Base-by-base conservation (phyloP, 37 sponge, comb jelly and placozoan species). In the Petrosia ficiformis region DNA sequence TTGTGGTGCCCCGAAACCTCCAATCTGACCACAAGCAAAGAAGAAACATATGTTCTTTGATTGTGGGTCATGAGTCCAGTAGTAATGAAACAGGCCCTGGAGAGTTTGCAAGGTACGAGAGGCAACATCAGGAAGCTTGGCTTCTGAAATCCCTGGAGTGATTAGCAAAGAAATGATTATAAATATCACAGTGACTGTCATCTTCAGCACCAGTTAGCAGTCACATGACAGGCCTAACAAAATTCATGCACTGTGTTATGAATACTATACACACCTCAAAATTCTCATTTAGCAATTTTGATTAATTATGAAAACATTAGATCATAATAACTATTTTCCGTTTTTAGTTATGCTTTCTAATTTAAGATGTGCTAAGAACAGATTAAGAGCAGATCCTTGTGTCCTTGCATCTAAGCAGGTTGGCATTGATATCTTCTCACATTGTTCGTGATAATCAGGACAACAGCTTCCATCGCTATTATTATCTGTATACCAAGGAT, bases 381-480 rank as follows among this genome's bases (percentile, higher is more conserved):
- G 74, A 28, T 73, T 71, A 10, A 81, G 57, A 31, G 82, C 82
- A 30, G 70, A 71, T 5, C 72, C 71, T 57, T 81, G 82, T 14
- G 73, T 60, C 34, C 82, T 71, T 4, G 75, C 73, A 64, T 81
- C 82, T n/a, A 81, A 29, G 31, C 82, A 81, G 5, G 71, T 31
- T 22, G 73, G 82, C 41, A 71, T 71, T 2, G 2, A 1, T 22
- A 31, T 29, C 19, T 42, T 21, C 2, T 37, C 24, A 39, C 82
- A 81, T 39, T 73, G 65, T 28, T 61, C 48, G 6, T 26, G 24
- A 36, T 81, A 81, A 36, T 81, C 82, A 44, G 82, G 26, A 42
- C 82, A 81, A 33, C 82, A 81, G 56, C 74, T 73, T 1, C 74
- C 82, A 80, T 70, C 65, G 58, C 80, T 79, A 31, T 80, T 80